Conservation (phyloP, 2,888 invertebrate genomes). For the Incurvaria masculella region DNA sequence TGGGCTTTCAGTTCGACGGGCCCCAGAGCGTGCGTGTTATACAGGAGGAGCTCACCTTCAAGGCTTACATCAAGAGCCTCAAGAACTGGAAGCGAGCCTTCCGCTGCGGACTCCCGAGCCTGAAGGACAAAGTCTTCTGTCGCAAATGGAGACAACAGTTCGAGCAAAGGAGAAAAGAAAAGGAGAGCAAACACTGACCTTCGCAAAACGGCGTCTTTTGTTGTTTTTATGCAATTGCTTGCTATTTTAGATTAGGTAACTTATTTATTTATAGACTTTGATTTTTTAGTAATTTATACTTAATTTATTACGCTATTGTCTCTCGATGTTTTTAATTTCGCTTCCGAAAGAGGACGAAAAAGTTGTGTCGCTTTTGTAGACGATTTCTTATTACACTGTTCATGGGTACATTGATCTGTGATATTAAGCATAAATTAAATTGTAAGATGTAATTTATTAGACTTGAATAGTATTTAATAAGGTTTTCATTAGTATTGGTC, state of each 20-base stretch:
- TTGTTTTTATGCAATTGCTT: background rate
- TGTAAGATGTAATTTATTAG: conserved; percentile 50
- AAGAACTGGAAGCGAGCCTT: conserved; percentile 58
- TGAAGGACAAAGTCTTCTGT: conserved; percentile 11
- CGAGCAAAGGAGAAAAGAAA: conserved; percentile 1
- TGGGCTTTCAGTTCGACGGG: conserved; percentile 33
- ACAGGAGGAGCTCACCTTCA: conserved; percentile 60
- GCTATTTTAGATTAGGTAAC: background rate
- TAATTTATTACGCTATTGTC: background rate
- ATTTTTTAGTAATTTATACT: background rate
- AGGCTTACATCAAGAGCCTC: conserved; percentile 55
- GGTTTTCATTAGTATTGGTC: too few species aligned
- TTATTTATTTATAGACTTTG: background rate
- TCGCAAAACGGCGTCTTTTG: too few species aligned
- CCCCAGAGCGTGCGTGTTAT: conserved; percentile 54
- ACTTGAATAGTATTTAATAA: too few species aligned
- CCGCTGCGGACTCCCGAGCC: conserved; percentile 24
- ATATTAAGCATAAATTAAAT: conserved; percentile 54
- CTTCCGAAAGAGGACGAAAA: background rate
- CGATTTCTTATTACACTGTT: conserved; percentile 48
- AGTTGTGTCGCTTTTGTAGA: conserved; percentile 13
- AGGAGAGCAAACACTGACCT: too few species aligned
- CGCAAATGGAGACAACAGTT: background rate
- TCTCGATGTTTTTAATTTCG: background rate
- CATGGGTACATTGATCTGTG: conserved; percentile 56